phyloP scores from a whole-genome alignment of 23 tunicate genomes.

The Oikopleura albicans region DNA sequence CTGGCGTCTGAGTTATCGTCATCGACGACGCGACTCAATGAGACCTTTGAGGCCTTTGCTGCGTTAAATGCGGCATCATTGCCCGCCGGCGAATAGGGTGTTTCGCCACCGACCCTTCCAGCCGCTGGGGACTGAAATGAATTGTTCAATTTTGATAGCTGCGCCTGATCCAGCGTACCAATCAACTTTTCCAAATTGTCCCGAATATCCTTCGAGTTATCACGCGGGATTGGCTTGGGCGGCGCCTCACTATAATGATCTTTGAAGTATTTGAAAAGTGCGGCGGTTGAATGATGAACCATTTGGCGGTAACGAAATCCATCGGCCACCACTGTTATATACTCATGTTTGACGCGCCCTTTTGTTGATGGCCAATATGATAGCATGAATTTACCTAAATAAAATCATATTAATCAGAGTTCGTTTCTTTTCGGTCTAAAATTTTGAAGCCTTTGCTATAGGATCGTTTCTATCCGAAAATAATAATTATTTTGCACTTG shows the following conservation, averaged over 20 bases:
- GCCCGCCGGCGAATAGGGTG: background rate
- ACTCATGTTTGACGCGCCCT: conserved; percentile 57
- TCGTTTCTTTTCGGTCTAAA: no score
- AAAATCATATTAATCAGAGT: background rate
- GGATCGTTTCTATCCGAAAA: no score
- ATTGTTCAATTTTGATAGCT: background rate
- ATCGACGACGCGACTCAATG: background rate
- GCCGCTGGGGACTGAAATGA: background rate
- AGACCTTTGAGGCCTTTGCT: background rate
- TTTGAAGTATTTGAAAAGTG: conserved; percentile 72
- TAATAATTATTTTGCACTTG: no score
- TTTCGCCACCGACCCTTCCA: background rate
- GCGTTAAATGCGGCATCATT: background rate
- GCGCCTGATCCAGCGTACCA: background rate
- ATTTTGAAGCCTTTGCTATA: no score
- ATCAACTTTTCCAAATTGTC: background rate
- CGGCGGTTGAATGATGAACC: conserved; percentile 42
- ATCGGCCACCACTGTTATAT: conserved; percentile 57
- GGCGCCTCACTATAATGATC: conserved; percentile 73
- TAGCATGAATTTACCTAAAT: conserved; percentile 50
- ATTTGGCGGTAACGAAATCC: conserved; percentile 80
- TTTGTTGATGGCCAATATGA: conserved; percentile 63
- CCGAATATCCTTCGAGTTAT: background rate
- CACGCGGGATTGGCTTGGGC: background rate
- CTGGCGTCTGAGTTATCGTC: background rate